Conservation (phyloP, 2,888 invertebrate species). For the Lithophane semibrunnea region DNA sequence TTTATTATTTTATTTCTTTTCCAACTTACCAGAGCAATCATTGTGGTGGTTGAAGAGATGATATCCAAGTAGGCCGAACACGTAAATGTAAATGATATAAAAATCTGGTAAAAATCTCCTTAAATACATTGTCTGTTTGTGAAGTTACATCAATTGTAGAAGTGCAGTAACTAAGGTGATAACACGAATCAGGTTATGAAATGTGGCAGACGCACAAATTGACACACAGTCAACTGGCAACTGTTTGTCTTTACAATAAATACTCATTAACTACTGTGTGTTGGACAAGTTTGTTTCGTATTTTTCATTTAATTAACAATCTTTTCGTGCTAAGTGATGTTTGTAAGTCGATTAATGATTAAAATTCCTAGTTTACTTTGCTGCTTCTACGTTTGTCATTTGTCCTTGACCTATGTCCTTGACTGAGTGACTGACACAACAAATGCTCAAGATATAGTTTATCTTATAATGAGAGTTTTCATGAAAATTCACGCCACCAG, state of each 20-base stretch:
- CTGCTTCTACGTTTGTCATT: background rate
- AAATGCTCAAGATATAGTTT: no score
- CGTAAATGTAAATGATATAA: slow-evolving; percentile 72
- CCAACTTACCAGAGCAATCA: slow-evolving; percentile 82
- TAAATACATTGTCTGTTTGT: slow-evolving; percentile 85
- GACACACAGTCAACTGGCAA: slow-evolving; percentile 57
- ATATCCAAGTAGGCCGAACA: slow-evolving; percentile 51
- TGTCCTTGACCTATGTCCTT: background rate
- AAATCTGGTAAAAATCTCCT: slow-evolving; percentile 69
- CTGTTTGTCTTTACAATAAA: slow-evolving; percentile 47
- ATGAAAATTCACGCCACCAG: no score
- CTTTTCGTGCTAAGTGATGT: background rate
- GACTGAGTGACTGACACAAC: no score
- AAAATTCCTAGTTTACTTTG: background rate
- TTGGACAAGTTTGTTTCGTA: slow-evolving; percentile 1
- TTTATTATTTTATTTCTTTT: background rate
- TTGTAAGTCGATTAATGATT: background rate
- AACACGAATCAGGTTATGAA: slow-evolving; percentile 81
- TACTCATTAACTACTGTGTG: slow-evolving; percentile 32
- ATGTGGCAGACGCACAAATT: slow-evolving; percentile 68
- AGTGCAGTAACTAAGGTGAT: slow-evolving; percentile 82
- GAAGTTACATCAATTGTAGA: slow-evolving; percentile 80
- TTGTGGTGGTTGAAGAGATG: slow-evolving; percentile 63
- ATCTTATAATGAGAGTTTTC: no score
- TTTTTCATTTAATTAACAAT: background rate